Evolutionary conservation across 2,113 vertebrate genomes (phyloP).

Genomic region (Dasyornis broadbenti): DNA sequence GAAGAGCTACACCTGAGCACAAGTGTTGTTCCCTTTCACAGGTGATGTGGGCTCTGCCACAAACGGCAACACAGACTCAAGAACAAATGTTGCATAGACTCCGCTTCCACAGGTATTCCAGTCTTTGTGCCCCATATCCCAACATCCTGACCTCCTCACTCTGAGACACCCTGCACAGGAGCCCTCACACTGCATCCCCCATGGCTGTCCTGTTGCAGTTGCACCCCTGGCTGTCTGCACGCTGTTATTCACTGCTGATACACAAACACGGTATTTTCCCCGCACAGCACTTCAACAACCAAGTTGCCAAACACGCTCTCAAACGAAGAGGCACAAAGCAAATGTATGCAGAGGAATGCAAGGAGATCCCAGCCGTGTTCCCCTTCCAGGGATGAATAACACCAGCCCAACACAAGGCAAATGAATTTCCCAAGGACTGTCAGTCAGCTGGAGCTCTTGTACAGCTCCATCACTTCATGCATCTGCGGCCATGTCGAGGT

Average conservation of each 20-base stretch:
- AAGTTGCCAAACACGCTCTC: background rate
- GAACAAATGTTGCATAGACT: background rate
- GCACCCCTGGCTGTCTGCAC: background rate
- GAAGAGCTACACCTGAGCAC: background rate
- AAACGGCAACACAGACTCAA: background rate
- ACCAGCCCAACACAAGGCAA: background rate
- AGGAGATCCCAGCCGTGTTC: background rate
- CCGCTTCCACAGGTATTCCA: background rate
- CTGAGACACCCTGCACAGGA: background rate
- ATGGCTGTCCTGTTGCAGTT: accelerated
- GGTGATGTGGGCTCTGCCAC: background rate
- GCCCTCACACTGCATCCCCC: background rate
- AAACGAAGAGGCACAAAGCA: background rate
- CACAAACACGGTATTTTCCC: background rate
- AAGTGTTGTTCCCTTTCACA: background rate
- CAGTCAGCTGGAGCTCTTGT: background rate
- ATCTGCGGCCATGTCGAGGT: background rate
- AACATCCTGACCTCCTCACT: background rate
- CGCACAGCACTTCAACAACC: background rate
- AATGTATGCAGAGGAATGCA: background rate
- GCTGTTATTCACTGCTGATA: background rate
- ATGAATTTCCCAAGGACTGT: background rate
- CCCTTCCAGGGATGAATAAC: background rate
- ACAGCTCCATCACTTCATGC: background rate
- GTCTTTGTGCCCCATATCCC: background rate